Conservation (phyloP, 2,113 vertebrate genomes). For the Trichomycterus rosablanca region DNA sequence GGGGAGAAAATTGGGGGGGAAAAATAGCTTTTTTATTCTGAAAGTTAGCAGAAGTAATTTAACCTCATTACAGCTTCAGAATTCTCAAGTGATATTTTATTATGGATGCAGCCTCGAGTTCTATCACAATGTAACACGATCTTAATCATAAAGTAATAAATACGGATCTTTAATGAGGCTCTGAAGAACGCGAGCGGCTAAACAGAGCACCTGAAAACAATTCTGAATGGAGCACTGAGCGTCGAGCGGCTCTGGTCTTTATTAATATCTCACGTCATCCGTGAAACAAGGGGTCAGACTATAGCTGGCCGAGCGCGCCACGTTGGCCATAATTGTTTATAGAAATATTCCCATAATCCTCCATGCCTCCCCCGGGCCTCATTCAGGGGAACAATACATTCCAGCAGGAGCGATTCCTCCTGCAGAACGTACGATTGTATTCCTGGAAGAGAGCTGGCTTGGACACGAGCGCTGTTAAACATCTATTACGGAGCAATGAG, state of each 20-base stretch:
- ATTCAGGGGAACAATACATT: slow-evolving; percentile 49
- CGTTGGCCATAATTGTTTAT: slow-evolving; percentile 52
- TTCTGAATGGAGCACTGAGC: slow-evolving; percentile 29
- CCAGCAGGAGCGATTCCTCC: slow-evolving; percentile 46
- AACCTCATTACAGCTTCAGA: too few species aligned
- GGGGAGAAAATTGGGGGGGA: too few species aligned
- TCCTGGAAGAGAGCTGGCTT: slow-evolving; percentile 38
- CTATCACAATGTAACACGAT: slow-evolving; percentile 7
- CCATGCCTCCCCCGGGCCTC: slow-evolving; percentile 41
- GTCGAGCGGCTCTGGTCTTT: slow-evolving; percentile 42
- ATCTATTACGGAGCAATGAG: slow-evolving; percentile 28
- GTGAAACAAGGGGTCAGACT: slow-evolving; percentile 45
- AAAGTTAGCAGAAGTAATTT: too few species aligned
- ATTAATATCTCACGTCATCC: slow-evolving; percentile 51
- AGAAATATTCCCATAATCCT: slow-evolving; percentile 50
- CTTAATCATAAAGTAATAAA: slow-evolving; percentile 31
- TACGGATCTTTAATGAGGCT: slow-evolving; percentile 12
- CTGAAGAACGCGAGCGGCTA: slow-evolving; percentile 18
- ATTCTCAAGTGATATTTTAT: too few species aligned
- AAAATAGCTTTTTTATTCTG: too few species aligned
- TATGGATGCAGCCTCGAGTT: too few species aligned
- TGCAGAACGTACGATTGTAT: slow-evolving; percentile 41
- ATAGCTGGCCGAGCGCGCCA: slow-evolving; percentile 28
- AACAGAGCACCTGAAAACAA: slow-evolving; percentile 41
- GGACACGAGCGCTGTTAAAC: slow-evolving; percentile 38